Evolutionary conservation across 2,113 vertebrate species (phyloP), one percentile per base, ranked within the genome.

Genomic region (Scomber japonicus): DNA sequence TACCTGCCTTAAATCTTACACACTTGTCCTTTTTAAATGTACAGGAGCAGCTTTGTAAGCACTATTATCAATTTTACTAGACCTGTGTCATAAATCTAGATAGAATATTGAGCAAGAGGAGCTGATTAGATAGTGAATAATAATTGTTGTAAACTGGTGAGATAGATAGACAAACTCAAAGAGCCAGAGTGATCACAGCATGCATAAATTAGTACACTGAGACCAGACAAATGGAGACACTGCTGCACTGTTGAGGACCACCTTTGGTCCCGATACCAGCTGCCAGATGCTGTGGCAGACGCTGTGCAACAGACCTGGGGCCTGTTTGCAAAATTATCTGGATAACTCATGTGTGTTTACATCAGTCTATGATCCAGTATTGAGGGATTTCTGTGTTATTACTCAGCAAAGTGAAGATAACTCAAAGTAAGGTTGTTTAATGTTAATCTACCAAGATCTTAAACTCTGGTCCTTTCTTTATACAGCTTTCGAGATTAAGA

Each of bases 241-340:
- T 14, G 31, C 31, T 35, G 31, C 31, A 9, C 24, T 56, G 60
- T 57, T 30, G 13, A 16, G 17, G 57, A 76, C 8, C 45, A 44
- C 45, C 17, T 51, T 66, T 48, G 61, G 12, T 62, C 27, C 0
- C 49, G 24, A 62, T n/a, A 77, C 61, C 45, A 68, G 50, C 68
- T 68, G 66, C 45, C 68, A 68, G 57, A 56, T 5, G 14, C 82
- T 84, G 62, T 53, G 65, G 40, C 30, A 57, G 1, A 30, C 16
- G 75, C 44, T 75, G 31, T 17, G 11, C 53, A 45, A 0, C 10
- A 35, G 35, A 44, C 49, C 59, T 54, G 48, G 16, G 71, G 6
- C 14, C 53, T 0, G n/a, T 67, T 72, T 11, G 19, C 21, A 71
- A 4, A 27, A 2, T 24, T 64, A 53, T 57, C 49, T 61, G 21